Evolutionary conservation across 2,888 invertebrate species (phyloP).

Genomic region (Melangyna quadrimaculata): DNA sequence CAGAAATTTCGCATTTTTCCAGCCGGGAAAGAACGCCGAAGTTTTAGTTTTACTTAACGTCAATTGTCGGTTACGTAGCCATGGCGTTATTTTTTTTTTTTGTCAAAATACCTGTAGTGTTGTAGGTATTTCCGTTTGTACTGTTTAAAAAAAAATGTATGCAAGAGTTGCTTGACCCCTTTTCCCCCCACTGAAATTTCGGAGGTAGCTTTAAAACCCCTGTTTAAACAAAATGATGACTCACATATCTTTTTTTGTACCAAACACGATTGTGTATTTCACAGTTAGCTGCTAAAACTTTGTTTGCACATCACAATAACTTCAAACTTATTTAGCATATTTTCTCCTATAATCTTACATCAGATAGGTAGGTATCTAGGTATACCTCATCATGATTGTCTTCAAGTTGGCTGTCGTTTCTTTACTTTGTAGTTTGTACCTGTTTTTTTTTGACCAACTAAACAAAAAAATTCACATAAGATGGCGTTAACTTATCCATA

Average conservation of each 20-base stretch:
- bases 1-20: no score
- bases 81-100: no score
- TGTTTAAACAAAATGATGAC: slow-evolving; percentile 8
- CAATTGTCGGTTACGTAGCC: no score
- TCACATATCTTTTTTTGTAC: slow-evolving; percentile 7
- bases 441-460: slow-evolving; percentile 24
- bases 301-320: slow-evolving; percentile 57
- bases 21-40: no score
- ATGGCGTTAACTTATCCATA: slow-evolving; percentile 59
- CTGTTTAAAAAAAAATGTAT: no score
- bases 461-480: slow-evolving; percentile 48
- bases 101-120: no score
- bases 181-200: slow-evolving; percentile 20
- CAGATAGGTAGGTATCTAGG: not conserved
- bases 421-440: slow-evolving; percentile 14
- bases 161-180: no score
- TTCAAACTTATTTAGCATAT: slow-evolving; percentile 53
- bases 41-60: no score
- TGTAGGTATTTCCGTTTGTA: no score
- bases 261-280: slow-evolving; percentile 19
- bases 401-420: not conserved
- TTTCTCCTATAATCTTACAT: not conserved
- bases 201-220: not conserved
- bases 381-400: slow-evolving; percentile 4
- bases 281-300: slow-evolving; percentile 57